These are phyloP conservation scores for Diplodus puntazzo DNA, from an alignment of 2,797 vertebrate species.

Conservation along the genomic window DNA sequence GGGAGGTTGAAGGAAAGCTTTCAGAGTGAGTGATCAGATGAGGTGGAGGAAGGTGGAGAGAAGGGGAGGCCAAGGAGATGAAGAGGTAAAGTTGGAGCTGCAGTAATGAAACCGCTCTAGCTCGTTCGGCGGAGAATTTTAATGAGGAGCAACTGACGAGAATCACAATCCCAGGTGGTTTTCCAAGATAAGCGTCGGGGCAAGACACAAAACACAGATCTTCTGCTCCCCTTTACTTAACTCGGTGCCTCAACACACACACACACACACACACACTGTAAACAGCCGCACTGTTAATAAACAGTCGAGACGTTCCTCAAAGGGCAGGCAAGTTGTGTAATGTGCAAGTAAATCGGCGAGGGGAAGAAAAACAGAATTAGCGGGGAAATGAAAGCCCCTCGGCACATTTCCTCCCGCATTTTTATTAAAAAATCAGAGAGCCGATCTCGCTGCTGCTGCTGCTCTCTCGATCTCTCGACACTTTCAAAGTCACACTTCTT, in stretches of 20 bases:
- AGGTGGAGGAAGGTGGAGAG: conserved; percentile 17
- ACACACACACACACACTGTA: conserved; percentile 44
- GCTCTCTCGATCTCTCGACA: conserved; percentile 5
- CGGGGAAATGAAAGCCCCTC: conserved; percentile 52
- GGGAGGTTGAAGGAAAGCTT: conserved; percentile 41
- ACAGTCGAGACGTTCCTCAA: conserved; percentile 62
- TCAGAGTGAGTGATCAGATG: conserved; percentile 57
- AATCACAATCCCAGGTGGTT: conserved; percentile 70
- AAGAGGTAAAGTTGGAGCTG: conserved; percentile 68
- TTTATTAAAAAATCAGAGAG: conserved; percentile 69
- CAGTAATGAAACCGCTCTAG: conserved; percentile 67
- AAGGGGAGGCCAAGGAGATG: conserved; percentile 58
- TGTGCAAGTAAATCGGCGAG: conserved; percentile 52
- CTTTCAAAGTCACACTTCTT: conserved; percentile 6
- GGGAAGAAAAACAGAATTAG: conserved; percentile 56
- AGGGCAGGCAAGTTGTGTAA: conserved; percentile 60
- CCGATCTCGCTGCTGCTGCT: conserved; percentile 26
- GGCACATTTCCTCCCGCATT: conserved; percentile 42
- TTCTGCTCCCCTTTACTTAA: conserved; percentile 37
- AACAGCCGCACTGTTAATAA: conserved; percentile 74
- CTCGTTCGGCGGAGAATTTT: conserved; percentile 64
- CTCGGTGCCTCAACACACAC: conserved; percentile 4
- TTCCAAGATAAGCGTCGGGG: conserved; percentile 45
- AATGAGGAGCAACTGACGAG: conserved; percentile 68
- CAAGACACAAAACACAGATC: conserved; percentile 40